A percentile compares a stretch with the other conserved stretches of the same genome.
Evolutionary conservation across 2,888 invertebrate species (phyloP).

Genomic region (Xestia sexstrigata): DNA sequence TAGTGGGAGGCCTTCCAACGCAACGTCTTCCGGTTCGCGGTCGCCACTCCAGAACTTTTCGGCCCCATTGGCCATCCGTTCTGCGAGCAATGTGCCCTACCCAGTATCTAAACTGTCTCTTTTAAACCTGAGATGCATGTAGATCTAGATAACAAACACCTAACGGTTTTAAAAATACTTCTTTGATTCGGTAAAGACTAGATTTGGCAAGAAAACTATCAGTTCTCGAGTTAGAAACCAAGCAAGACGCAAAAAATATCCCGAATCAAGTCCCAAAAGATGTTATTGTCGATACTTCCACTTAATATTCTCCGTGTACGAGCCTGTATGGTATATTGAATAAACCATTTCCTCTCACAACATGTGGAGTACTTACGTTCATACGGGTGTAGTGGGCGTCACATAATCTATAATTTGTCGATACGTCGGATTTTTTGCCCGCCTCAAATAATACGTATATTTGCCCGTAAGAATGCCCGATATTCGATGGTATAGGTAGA

Average conservation of each 20-base stretch:
- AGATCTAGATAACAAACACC: not conserved
- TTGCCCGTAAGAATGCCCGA: constrained; percentile 40
- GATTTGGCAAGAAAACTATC: not conserved
- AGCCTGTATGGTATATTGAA: constrained; percentile 39
- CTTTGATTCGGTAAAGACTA: not conserved
- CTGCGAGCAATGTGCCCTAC: too few species aligned
- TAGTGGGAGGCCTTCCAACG: too few species aligned
- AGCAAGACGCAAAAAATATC: not conserved
- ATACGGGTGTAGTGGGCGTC: constrained; percentile 27
- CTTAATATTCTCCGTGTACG: constrained; percentile 45
- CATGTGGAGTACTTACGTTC: constrained; percentile 25
- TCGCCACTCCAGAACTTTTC: too few species aligned
- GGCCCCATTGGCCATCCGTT: too few species aligned
- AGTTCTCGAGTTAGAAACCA: not conserved
- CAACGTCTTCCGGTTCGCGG: too few species aligned
- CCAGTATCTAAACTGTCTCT: not conserved
- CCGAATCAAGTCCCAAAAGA: not conserved
- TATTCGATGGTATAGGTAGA: constrained; percentile 33
- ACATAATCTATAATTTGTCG: constrained; percentile 41
- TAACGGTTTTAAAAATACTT: not conserved
- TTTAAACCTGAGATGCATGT: not conserved
- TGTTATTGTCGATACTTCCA: constrained; percentile 32
- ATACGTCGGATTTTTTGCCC: constrained; percentile 39
- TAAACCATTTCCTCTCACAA: constrained; percentile 43
- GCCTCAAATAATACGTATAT: constrained; percentile 33